Evolutionary conservation across 2,888 invertebrate species (phyloP), one percentile per base, ranked within the genome.

Genomic region (Rapana venosa): DNA sequence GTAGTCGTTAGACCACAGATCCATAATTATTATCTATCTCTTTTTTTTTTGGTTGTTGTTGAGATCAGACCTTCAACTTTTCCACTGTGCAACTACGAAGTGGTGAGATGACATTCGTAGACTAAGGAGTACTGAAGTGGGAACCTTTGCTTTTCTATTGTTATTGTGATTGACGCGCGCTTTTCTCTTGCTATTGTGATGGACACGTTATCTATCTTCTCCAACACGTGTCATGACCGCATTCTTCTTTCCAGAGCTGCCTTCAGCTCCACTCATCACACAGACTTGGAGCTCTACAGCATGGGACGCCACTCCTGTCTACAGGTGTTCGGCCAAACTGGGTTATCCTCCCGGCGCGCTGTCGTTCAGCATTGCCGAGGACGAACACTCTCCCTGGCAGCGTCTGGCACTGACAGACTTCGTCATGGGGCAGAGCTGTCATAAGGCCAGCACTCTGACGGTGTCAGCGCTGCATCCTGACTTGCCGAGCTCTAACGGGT

Each of bases 271-370:
- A 32, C 35, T 74, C 61, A 89, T 89, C 47, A 70, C 17, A 0
- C 85, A 70, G 26, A 77, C 74, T 1, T 47, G 70, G 61, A 74
- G 70, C 35, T 85, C 84, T 13, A n/a, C 30, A n/a, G 17, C 66
- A n/a, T 89, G 87, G 88, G 90, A 90, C 58, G 87, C 88, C 47
- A 87, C 88, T 15, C 81, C 86, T 0, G 74, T 86, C 6, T 83
- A 90, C 83, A 56, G 77, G 13, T 91, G 91, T 47, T 74, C 88
- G n/a, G 90, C 90, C 15, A 87, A 86, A 8, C 58, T 88, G 56
- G 91, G 91, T 61, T 90, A 88, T 35, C 91, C 91, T 6, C 87
- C 90, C n/a, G 88, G 91, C 58, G 61, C 15, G 11, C 35, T 91
- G 36, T 36, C 70, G 8, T 87, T 91, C 13, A 84, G 85, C 74